phyloP scores from a whole-genome alignment of 1,140 invertebrate genomes.

The Aethina tumida region DNA sequence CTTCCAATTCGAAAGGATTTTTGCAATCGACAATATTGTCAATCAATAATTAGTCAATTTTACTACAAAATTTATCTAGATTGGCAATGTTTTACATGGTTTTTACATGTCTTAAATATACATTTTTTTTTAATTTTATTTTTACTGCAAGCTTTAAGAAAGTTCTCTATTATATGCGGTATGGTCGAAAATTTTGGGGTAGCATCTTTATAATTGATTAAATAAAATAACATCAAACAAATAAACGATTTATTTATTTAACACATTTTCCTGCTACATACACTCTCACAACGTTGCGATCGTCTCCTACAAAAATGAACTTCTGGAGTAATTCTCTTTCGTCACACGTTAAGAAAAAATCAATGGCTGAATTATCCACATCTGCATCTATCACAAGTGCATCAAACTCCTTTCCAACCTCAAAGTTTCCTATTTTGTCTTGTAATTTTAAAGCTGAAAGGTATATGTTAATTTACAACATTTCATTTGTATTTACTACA shows the following conservation, averaged over 20 bases:
- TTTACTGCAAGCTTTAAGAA: too few species aligned
- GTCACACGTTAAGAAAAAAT: constrained; percentile 35
- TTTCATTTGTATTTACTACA: not conserved
- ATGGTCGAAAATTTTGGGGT: too few species aligned
- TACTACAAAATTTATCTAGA: too few species aligned
- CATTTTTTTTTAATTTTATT: too few species aligned
- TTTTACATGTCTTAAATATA: too few species aligned
- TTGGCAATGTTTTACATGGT: too few species aligned
- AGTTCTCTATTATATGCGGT: too few species aligned
- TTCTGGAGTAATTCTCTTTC: constrained; percentile 60
- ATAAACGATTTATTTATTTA: too few species aligned
- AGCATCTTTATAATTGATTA: too few species aligned
- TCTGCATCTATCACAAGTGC: constrained; percentile 58
- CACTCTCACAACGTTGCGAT: constrained; percentile 69
- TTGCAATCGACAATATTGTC: constrained; percentile 30
- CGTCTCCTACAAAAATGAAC: constrained; percentile 75
- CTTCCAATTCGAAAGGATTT: constrained; percentile 25
- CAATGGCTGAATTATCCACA: constrained; percentile 24
- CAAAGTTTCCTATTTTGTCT: constrained; percentile 67
- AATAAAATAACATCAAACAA: too few species aligned
- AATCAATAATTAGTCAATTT: constrained; percentile 17
- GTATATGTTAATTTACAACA: constrained; percentile 2
- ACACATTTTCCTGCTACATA: constrained; percentile 62
- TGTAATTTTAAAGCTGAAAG: constrained; percentile 63
- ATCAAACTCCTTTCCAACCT: constrained; percentile 76